Base-by-base conservation (phyloP, 2,888 invertebrate species). In the Aleiodes alternator region DNA sequence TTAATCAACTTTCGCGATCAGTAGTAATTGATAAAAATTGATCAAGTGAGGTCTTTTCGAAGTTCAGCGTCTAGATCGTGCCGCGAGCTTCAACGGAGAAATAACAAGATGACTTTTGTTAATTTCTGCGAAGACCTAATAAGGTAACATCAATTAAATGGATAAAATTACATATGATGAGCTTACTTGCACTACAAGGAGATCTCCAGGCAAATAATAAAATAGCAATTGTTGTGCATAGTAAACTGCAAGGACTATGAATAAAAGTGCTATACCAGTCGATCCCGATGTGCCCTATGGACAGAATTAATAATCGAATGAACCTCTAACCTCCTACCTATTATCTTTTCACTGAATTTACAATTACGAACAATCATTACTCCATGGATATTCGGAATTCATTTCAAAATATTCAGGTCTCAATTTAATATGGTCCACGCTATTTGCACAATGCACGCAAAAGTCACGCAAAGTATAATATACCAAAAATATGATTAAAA, bases 201-300 rank as follows among this genome's bases (percentile, higher is more conserved):
- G 76, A 69, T 79, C 79, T 1, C 78, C 77, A 8, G 79, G 79
- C n/a, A 78, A 73, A 64, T 80, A 79, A 76, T 80, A 80, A 64
- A 79, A 78, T 12, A 80, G 59, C 57, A 80, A 75, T 61, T 80
- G 80, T 31, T 79, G 77, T 6, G 78, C 79, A 50, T 76, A 79
- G 56, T 77, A 80, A 59, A 78, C 72, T 14, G 79, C 79, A 8
- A 78, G 77, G 11, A 79, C 43, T 11, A 78, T 55, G 23, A 80
- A 79, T 48, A 80, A 76, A 14, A 72, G 48, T 3, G 72, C 72
- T 59, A 64, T 75, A 16, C 43, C 43, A 43, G 23, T 48, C 0
- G 74, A 76, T 71, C 53, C 69, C 4, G 29, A 57, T 2, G 76
- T 74, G 16, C 12, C 48, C 77, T 77, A 14, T n/a, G 14, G 64